Evolutionary conservation across 2,113 vertebrate species (phyloP).

Genomic region (Mystacornis crossleyi): DNA sequence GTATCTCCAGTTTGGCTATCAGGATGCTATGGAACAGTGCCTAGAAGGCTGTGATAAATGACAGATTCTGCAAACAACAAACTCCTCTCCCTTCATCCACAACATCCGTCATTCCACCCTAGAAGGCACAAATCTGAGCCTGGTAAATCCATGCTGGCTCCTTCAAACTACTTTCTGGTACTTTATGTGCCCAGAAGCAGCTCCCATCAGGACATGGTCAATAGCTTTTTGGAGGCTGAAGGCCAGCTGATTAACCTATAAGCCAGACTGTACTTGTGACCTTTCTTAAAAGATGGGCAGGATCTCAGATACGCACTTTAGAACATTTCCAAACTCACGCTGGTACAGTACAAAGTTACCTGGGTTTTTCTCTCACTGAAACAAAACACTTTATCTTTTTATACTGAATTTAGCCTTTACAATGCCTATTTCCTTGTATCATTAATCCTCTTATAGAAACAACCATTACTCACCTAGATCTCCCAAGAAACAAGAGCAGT

Average conservation of each 20-base stretch:
- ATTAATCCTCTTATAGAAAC: not conserved
- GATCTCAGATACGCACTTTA: not conserved
- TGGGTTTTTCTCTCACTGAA: not conserved
- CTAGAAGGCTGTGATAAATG: not conserved
- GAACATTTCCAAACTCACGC: not conserved
- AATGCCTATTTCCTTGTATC: not conserved
- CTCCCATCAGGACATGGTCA: not conserved
- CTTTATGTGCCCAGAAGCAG: not conserved
- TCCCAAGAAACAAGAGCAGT: not conserved
- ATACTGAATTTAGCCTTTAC: not conserved
- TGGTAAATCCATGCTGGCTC: not conserved
- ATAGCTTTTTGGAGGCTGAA: not conserved
- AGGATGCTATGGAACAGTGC: not conserved
- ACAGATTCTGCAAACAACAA: not conserved
- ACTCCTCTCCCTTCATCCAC: not conserved
- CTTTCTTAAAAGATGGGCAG: not conserved
- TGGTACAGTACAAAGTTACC: not conserved
- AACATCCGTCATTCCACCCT: not conserved
- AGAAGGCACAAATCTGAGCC: not conserved
- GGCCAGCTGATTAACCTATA: not conserved
- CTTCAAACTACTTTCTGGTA: not conserved
- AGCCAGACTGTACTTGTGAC: not conserved
- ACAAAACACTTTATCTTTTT: not conserved
- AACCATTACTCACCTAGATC: not conserved
- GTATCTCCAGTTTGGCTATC: not conserved